Conservation (phyloP, 2,797 vertebrate genomes). For the Paguma larvata region DNA sequence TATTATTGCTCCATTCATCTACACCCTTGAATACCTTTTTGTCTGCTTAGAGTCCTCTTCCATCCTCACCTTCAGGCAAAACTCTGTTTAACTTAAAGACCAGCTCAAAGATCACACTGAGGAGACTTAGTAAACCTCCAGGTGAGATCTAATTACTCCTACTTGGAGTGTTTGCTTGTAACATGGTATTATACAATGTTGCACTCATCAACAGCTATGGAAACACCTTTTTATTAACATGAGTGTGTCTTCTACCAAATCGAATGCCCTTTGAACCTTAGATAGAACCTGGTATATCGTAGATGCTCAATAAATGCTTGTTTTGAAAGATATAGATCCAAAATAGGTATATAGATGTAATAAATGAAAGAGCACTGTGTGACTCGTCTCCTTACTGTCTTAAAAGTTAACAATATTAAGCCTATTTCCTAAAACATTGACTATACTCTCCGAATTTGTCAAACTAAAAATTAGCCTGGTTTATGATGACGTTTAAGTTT, state of each 20-base stretch:
- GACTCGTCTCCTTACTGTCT: background rate
- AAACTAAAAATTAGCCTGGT: background rate
- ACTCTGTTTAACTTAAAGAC: background rate
- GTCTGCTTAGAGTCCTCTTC: background rate
- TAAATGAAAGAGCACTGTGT: background rate
- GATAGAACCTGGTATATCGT: background rate
- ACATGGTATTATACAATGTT: background rate
- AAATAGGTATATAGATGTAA: background rate
- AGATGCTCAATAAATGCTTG: background rate
- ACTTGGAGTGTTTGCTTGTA: background rate
- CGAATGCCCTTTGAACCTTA: background rate
- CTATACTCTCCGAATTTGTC: background rate
- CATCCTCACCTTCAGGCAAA: background rate
- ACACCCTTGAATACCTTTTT: background rate
- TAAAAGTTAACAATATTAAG: background rate
- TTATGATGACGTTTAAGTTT: background rate
- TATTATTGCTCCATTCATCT: background rate
- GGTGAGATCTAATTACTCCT: background rate
- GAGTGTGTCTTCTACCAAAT: background rate
- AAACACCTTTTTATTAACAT: background rate
- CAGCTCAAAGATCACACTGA: background rate
- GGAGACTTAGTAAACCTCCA: background rate
- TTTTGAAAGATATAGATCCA: background rate
- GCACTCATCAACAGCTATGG: background rate
- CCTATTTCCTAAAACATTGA: background rate